Conservation (phyloP, 2,113 vertebrate genomes). For the Xiphorhynchus elegans region DNA sequence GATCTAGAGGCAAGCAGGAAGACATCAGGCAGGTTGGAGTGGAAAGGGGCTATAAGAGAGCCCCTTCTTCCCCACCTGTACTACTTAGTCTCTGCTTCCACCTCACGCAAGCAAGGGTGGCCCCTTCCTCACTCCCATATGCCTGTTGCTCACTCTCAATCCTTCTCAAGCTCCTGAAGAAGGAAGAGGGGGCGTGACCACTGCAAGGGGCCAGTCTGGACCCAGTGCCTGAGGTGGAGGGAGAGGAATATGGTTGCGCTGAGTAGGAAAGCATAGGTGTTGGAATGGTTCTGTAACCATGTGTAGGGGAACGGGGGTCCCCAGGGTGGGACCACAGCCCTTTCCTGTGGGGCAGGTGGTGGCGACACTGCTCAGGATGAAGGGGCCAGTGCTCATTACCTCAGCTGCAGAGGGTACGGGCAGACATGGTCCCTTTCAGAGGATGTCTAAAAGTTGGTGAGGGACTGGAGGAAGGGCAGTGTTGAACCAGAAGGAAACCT, state of each 20-base stretch:
- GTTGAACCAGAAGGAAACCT: neutral
- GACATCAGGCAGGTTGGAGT: neutral
- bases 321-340: neutral
- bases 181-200: neutral
- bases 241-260: neutral
- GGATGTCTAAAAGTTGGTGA: neutral
- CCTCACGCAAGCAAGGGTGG: rapidly evolving
- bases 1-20: neutral
- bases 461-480: neutral
- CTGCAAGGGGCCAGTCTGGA: neutral
- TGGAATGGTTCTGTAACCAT: neutral
- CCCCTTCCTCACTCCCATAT: neutral
- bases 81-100: neutral
- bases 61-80: neutral
- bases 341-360: neutral
- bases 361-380: neutral
- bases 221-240: neutral
- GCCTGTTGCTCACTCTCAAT: neutral
- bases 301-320: neutral
- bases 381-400: neutral
- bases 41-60: neutral
- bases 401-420: neutral
- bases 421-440: neutral
- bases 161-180: neutral
- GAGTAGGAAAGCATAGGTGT: neutral